A percentile compares a stretch with the other conserved stretches of the same genome.
Conservation (phyloP, 1,140 invertebrate species). For the Zaprionus vittiger region DNA sequence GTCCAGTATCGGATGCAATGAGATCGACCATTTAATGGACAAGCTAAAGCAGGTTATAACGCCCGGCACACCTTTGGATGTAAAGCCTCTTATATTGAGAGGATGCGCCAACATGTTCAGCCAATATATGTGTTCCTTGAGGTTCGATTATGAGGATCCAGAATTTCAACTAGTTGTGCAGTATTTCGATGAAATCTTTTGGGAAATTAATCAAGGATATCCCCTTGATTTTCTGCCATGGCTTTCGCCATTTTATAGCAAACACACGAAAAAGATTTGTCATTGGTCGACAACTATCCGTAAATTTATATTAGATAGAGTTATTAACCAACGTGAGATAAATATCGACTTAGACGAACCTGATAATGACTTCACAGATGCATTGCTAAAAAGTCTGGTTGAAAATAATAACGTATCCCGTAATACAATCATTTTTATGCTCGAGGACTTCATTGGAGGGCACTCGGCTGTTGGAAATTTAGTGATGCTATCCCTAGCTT, state of each 20-base stretch:
- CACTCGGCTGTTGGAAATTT: conserved; percentile 94
- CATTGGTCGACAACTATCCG: conserved; percentile 89
- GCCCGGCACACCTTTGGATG: conserved; percentile 79
- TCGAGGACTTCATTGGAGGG: conserved; percentile 94
- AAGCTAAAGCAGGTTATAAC: conserved; percentile 85
- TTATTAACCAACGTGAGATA: conserved; percentile 88
- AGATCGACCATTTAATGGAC: conserved; percentile 87
- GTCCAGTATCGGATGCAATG: conserved; percentile 87
- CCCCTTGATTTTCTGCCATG: conserved; percentile 95
- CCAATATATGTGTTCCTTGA: conserved; percentile 92
- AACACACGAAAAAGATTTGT: conserved; percentile 89
- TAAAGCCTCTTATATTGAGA: conserved; percentile 88
- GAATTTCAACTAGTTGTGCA: conserved; percentile 88
- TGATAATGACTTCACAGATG: conserved; percentile 90
- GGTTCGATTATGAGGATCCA: conserved; percentile 88
- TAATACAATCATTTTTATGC: conserved; percentile 90
- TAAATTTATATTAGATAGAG: conserved; percentile 89
- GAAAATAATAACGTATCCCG: conserved; percentile 87
- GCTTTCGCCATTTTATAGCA: conserved; percentile 89
- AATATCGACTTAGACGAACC: conserved; percentile 86
- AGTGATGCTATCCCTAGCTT: conserved; percentile 90
- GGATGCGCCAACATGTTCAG: conserved; percentile 94
- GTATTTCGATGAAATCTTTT: conserved; percentile 94
- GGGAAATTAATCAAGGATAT: conserved; percentile 95
- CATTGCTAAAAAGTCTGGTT: conserved; percentile 88